A percentile compares a stretch with the other conserved stretches of the same genome.
Conservation (phyloP, 2,888 invertebrate species). For the Tolmerus cingulatus region DNA sequence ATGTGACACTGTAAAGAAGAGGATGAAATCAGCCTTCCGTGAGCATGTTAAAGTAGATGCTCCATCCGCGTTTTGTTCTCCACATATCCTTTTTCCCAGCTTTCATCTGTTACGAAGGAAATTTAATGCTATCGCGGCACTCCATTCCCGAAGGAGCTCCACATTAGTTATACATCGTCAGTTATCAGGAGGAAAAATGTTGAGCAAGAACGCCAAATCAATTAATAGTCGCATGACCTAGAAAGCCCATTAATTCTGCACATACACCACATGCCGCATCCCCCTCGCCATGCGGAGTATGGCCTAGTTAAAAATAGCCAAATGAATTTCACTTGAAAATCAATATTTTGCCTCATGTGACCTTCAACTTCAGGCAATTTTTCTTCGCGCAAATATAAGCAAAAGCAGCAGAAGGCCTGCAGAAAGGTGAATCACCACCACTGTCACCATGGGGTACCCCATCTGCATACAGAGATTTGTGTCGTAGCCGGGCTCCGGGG, state of each 20-base stretch:
- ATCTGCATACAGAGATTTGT: background rate
- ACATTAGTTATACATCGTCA: background rate
- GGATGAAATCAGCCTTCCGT: background rate
- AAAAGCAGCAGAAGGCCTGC: constrained; percentile 20
- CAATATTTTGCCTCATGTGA: constrained; percentile 32
- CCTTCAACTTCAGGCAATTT: constrained; percentile 36
- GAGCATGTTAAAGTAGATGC: background rate
- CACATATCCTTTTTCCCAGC: background rate
- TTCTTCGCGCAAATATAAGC: constrained; percentile 33
- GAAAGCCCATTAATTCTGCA: constrained; percentile 14
- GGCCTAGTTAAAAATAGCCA: constrained; percentile 38
- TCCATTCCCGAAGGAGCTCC: background rate
- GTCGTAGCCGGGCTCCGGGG: background rate
- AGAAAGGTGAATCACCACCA: constrained; percentile 24
- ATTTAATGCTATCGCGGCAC: background rate
- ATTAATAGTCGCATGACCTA: background rate
- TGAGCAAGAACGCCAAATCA: background rate
- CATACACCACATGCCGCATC: background rate
- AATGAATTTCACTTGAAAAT: constrained; percentile 34
- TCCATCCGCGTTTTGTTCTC: background rate
- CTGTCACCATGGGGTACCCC: background rate
- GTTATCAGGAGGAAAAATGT: background rate
- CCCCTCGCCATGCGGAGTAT: background rate
- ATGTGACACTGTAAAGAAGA: background rate
- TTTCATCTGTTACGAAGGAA: background rate